Base-by-base conservation (phyloP, 2,888 invertebrate species). In the Trachelus tabidus region DNA sequence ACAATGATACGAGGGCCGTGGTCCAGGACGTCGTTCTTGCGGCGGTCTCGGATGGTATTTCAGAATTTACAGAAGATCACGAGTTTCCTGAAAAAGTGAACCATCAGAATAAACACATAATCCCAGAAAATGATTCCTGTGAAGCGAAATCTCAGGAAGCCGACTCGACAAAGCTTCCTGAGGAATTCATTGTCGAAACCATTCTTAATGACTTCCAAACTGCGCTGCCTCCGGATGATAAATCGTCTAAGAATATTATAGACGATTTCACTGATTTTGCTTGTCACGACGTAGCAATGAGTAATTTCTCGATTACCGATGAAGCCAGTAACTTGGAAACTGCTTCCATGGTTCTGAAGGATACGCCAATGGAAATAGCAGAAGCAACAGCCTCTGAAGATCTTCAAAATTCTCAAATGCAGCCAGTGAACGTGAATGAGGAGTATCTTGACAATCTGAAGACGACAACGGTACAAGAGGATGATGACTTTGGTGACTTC, bases 401-500 rank as follows among this genome's bases (percentile, higher is more conserved):
- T 77, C 4, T n/a, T 71, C 37, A 56, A 68, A 75, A 69, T 9
- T 68, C 37, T 4, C 35, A 73, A 37, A 40, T 37, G 15, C 69
- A 76, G 11, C 68, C 31, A 33, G 6, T 12, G 37, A 73, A 75
- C 40, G 33, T 73, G 30, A 37, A 78, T 56, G 78, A 77, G 75
- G 23, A 79, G 69, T 37, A 34, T 40, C 69, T 68, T 69, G 75
- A 35, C 23, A 56, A 56, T 56, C 2, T n/a, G 23, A 77, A 74
- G 71, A 68, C 68, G 73, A 77, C 71, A 34, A 75, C 37, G 34
- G 73, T 76, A 75, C 73, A 82, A 30, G 85, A 86, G 9, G 88
- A 90, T 31, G 91, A 91, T 81, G 92, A 92, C 83, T 92, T 92
- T 81, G 92, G 90, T 6, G 92, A 93, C 83, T 93, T 93, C 84